Conservation (phyloP, 2,113 vertebrate genomes). For the Peromyscus californicus region DNA sequence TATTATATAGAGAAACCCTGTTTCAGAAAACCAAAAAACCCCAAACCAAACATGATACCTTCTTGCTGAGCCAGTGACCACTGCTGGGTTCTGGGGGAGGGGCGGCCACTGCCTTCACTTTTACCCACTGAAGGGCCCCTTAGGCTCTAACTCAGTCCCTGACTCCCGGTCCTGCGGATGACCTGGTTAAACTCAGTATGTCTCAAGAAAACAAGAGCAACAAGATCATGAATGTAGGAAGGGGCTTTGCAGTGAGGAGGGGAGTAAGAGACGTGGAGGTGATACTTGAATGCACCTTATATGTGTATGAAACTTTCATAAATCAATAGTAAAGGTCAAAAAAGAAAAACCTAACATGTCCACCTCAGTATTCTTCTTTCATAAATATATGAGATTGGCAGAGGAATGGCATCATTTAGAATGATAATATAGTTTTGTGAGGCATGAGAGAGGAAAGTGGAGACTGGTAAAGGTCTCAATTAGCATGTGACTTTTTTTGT, state of each 20-base stretch:
- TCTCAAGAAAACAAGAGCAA: neutral
- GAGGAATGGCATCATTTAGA: neutral
- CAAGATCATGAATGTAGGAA: neutral
- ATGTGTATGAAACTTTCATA: neutral
- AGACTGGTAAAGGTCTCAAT: neutral
- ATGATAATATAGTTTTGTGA: neutral
- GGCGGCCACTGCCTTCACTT: neutral
- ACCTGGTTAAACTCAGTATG: neutral
- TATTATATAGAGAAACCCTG: no score
- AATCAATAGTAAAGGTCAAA: neutral
- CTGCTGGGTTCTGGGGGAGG: neutral
- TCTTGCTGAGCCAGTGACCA: neutral
- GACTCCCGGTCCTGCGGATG: neutral
- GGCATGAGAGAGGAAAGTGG: neutral
- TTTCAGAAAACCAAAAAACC: no score
- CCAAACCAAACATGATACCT: neutral
- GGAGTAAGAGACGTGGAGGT: neutral
- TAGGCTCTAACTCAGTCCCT: neutral
- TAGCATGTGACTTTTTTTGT: neutral
- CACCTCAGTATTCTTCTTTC: neutral
- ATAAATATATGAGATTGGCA: neutral
- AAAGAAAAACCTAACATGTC: neutral
- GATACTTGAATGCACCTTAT: neutral
- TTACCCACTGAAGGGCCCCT: neutral
- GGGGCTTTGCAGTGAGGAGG: neutral